These are phyloP conservation scores for Toxostoma redivivum DNA, from an alignment of 2,113 vertebrate genomes.

Conservation along the genomic window DNA sequence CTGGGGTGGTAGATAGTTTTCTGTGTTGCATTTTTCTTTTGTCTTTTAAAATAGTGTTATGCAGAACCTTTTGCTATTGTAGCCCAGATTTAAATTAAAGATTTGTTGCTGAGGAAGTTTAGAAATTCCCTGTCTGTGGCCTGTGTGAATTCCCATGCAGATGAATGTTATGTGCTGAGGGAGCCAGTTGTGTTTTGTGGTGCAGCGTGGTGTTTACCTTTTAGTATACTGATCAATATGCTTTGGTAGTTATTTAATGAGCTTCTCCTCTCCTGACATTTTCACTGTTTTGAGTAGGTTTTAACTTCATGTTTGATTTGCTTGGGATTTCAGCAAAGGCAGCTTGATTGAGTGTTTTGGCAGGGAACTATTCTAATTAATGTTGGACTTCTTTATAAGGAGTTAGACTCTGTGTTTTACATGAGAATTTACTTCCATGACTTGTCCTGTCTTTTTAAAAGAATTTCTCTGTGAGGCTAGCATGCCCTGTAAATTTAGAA, in stretches of 20 bases:
- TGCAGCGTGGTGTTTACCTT: background rate
- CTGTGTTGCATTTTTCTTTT: background rate
- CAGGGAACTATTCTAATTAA: background rate
- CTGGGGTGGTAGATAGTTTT: background rate
- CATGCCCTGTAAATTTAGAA: background rate
- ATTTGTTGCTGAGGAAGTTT: background rate
- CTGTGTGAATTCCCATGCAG: background rate
- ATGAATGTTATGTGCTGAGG: background rate
- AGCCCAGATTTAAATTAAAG: background rate
- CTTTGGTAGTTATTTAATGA: background rate
- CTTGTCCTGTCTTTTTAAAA: background rate
- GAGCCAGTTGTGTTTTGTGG: background rate
- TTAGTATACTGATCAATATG: background rate
- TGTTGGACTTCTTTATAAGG: background rate
- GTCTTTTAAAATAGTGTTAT: background rate
- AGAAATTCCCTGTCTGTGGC: background rate
- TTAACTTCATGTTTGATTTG: background rate
- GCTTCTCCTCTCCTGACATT: background rate
- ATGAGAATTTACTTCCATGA: background rate
- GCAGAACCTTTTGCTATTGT: background rate
- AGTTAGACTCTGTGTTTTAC: background rate
- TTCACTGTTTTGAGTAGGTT: background rate
- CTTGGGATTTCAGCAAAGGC: background rate
- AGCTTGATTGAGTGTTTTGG: background rate
- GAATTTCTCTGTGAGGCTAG: background rate